Conservation (phyloP, 2,113 vertebrate genomes). For the Brachypodius melanocephalos region DNA sequence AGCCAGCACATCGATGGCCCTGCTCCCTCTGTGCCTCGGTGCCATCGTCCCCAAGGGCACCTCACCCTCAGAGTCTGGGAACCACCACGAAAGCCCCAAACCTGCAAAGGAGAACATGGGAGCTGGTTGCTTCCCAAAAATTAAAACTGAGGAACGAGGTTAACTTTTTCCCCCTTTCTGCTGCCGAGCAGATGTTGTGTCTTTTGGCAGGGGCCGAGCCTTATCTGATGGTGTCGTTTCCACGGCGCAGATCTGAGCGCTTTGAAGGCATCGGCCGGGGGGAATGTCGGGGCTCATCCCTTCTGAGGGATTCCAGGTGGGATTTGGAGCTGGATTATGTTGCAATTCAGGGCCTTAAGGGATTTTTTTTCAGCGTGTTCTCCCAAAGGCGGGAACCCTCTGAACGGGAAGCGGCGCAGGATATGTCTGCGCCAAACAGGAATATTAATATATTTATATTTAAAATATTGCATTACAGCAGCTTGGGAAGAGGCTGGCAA, state of each 20-base stretch:
- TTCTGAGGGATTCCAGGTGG: slow-evolving; percentile 26
- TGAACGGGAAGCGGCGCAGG: rapidly evolving
- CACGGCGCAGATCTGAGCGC: not conserved
- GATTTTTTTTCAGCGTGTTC: not conserved
- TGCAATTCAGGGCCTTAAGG: not conserved
- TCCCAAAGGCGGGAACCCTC: not conserved
- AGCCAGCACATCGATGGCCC: rapidly evolving
- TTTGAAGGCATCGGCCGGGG: not conserved
- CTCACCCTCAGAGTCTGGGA: rapidly evolving
- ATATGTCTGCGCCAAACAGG: rapidly evolving
- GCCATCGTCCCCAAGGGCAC: not conserved
- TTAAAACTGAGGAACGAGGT: not conserved
- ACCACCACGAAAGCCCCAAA: not conserved
- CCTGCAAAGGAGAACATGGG: not conserved
- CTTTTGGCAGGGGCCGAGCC: not conserved
- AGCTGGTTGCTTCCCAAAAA: rapidly evolving
- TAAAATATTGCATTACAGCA: not conserved
- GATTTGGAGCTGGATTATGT: slow-evolving; percentile 9
- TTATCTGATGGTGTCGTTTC: not conserved
- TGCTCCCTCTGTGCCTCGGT: rapidly evolving
- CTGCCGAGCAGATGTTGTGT: not conserved
- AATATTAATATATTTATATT: not conserved
- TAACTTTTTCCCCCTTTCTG: not conserved
- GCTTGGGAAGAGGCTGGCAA: not conserved
- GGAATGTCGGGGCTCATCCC: not conserved